Evolutionary conservation across 2,888 invertebrate genomes (phyloP).

Genomic region (Trisateles emortualis): DNA sequence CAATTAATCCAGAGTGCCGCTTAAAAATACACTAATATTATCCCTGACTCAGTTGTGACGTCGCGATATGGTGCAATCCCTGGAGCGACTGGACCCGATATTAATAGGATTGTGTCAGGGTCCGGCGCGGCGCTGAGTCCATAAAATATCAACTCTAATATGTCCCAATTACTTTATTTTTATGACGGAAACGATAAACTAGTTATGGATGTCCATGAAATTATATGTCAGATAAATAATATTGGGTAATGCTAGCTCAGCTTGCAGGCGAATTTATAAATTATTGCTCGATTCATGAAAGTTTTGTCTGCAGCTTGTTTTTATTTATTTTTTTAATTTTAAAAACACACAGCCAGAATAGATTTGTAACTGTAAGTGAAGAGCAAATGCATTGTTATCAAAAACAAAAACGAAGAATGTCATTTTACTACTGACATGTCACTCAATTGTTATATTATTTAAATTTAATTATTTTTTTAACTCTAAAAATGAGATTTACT

Average conservation of each 20-base stretch:
- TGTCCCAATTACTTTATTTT: constrained; percentile 42
- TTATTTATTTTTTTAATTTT: too few relatives aligned
- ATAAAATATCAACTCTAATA: constrained; percentile 31
- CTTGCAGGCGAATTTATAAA: neutral
- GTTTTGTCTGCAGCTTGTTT: too few relatives aligned
- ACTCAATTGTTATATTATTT: too few relatives aligned
- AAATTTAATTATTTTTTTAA: too few relatives aligned
- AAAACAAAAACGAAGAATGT: neutral
- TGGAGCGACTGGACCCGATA: constrained; percentile 35
- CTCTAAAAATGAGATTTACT: too few relatives aligned
- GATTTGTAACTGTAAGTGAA: too few relatives aligned
- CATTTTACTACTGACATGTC: neutral
- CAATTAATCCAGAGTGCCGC: constrained; percentile 29
- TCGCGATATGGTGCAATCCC: constrained; percentile 38
- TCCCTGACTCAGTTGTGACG: constrained; percentile 30
- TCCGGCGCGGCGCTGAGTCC: constrained; percentile 24
- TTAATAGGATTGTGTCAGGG: constrained; percentile 50
- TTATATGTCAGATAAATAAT: neutral
- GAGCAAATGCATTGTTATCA: too few relatives aligned
- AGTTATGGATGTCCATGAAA: constrained; percentile 1
- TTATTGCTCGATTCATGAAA: too few relatives aligned
- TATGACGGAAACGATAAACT: constrained; percentile 32
- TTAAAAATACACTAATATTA: constrained; percentile 26
- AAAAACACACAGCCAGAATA: too few relatives aligned
- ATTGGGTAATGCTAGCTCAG: neutral